Percentiles rank a stretch among this genome's conserved stretches.
phyloP scores from a whole-genome alignment of 2,888 invertebrate genomes.

The Euplagia quadripunctaria region DNA sequence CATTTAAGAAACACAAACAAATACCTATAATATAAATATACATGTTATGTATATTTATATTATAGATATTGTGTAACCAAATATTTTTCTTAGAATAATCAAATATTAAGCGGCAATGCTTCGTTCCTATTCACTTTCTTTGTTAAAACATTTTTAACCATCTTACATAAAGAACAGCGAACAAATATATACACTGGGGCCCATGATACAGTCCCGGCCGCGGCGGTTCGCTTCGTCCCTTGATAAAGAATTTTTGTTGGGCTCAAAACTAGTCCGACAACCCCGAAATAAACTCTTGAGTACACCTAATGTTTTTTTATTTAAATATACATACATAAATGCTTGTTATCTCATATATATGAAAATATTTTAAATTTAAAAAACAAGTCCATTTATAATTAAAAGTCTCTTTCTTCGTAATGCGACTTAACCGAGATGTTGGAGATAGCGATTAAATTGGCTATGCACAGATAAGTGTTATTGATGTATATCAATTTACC shows the following conservation, averaged over 20 bases:
- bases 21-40: too few relatives aligned
- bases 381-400: slow-evolving; percentile 5
- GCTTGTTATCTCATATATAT: background rate
- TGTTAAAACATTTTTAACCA: background rate
- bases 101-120: background rate
- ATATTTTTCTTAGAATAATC: too few relatives aligned
- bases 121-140: background rate
- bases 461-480: slow-evolving; percentile 53
- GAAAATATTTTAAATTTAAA: background rate
- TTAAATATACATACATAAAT: background rate
- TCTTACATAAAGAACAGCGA: background rate
- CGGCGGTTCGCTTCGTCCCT: too few relatives aligned
- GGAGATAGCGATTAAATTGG: slow-evolving; percentile 58
- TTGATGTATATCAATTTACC: slow-evolving; percentile 57
- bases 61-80: too few relatives aligned
- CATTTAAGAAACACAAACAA: too few relatives aligned
- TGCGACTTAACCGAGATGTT: slow-evolving; percentile 38
- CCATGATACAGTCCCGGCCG: too few relatives aligned
- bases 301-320: background rate
- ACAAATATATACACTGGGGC: too few relatives aligned
- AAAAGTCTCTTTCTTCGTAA: slow-evolving; percentile 11
- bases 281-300: too few relatives aligned
- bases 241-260: too few relatives aligned
- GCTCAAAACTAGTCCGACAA: too few relatives aligned
- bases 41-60: too few relatives aligned